Evolutionary conservation across 2,888 invertebrate genomes (phyloP).

Genomic region (Terebella lapidaria): DNA sequence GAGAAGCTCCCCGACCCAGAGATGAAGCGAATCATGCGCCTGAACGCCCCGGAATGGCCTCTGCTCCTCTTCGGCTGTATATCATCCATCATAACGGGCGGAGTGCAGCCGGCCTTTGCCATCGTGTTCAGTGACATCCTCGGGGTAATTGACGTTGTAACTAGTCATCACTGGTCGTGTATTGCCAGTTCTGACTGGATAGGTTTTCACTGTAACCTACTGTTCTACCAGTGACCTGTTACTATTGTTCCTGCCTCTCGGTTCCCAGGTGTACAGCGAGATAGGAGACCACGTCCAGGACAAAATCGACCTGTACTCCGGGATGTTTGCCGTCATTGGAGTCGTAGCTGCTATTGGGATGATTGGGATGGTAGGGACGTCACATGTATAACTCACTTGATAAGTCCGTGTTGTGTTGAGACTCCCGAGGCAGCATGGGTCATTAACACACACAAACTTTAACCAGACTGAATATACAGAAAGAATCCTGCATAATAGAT

Average conservation of each 20-base stretch:
- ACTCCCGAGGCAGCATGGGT: no score
- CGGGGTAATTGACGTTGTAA: slow-evolving; percentile 35
- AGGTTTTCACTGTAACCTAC: no score
- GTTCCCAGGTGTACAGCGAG: not conserved
- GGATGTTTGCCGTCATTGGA: slow-evolving; percentile 15
- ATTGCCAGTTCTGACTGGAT: no score
- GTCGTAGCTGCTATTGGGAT: slow-evolving; percentile 7
- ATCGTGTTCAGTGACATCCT: slow-evolving; percentile 53
- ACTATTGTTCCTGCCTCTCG: no score
- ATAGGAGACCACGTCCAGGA: not conserved
- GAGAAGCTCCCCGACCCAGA: slow-evolving; percentile 11
- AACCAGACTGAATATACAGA: no score
- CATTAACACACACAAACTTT: no score
- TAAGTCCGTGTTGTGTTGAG: no score
- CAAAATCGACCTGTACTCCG: slow-evolving; percentile 7
- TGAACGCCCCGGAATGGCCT: slow-evolving; percentile 52
- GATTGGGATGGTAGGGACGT: slow-evolving; percentile 8
- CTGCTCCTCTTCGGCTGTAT: slow-evolving; percentile 49
- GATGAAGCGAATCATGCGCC: slow-evolving; percentile 37
- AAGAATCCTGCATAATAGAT: no score
- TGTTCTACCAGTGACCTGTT: no score
- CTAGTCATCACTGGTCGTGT: no score
- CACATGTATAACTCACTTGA: no score
- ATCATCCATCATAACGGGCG: slow-evolving; percentile 51
- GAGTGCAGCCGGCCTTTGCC: slow-evolving; percentile 56